Evolutionary conservation across 2,888 invertebrate species (phyloP).

Genomic region (Diarsia brunnea): DNA sequence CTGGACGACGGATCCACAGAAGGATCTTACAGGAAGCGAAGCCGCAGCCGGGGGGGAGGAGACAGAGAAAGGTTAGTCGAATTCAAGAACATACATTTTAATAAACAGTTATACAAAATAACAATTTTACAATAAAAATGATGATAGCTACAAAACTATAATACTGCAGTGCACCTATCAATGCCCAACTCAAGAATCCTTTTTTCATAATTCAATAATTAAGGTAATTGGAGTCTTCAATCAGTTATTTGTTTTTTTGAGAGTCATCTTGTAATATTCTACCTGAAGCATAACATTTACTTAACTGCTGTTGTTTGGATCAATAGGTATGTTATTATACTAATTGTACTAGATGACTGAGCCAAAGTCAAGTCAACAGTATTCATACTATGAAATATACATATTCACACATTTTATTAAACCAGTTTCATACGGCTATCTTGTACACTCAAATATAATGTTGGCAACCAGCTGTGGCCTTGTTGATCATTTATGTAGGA

Average conservation of each 20-base stretch:
- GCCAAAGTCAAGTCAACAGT: background rate
- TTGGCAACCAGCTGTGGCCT: constrained; percentile 56
- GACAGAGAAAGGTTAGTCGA: constrained; percentile 91
- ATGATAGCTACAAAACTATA: background rate
- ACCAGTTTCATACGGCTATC: constrained; percentile 2
- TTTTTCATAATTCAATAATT: background rate
- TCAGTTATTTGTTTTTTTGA: constrained; percentile 8
- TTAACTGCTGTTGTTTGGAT: constrained; percentile 8
- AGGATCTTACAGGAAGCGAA: constrained; percentile 86
- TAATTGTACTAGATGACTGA: constrained; percentile 2
- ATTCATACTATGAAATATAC: background rate
- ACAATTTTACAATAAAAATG: background rate
- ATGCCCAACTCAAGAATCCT: background rate
- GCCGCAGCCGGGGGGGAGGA: constrained; percentile 85
- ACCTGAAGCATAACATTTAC: constrained; percentile 2
- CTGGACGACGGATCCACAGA: constrained; percentile 90
- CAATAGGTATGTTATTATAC: background rate
- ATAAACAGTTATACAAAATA: background rate
- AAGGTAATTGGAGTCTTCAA: background rate
- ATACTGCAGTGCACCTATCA: background rate
- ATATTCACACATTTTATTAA: constrained; percentile 9
- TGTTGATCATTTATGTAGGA: constrained; percentile 40
- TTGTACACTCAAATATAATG: constrained; percentile 27
- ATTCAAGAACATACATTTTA: background rate
- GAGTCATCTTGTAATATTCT: background rate